A percentile compares a stretch with the other conserved stretches of the same genome.
Conservation (phyloP, 2,113 vertebrate genomes). For the Lycaon pictus region DNA sequence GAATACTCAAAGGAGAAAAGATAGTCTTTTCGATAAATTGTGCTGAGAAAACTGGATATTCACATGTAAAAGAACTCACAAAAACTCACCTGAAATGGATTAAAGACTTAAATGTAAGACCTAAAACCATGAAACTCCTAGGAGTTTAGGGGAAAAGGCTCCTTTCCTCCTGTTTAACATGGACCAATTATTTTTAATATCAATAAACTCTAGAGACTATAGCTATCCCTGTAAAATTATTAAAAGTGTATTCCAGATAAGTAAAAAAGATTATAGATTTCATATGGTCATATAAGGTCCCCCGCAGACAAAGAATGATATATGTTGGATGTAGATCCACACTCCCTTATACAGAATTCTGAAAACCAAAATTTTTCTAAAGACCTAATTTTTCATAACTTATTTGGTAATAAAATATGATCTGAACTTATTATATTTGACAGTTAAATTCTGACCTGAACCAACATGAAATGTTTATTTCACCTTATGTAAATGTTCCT, state of each 20-base stretch:
- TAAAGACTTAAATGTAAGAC: neutral
- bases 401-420: constrained; percentile 32
- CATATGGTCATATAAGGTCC: neutral
- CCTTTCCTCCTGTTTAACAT: neutral
- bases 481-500: neutral
- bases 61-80: neutral
- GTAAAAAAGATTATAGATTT: constrained; percentile 8
- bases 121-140: neutral
- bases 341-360: neutral
- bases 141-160: neutral
- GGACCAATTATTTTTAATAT: constrained; percentile 29
- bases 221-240: constrained; percentile 7
- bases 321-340: neutral
- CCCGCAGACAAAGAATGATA: neutral
- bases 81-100: neutral
- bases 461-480: constrained; percentile 21
- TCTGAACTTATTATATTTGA: neutral
- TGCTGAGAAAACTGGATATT: neutral
- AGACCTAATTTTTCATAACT: constrained; percentile 1
- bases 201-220: constrained; percentile 3
- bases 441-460: constrained; percentile 43
- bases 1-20: neutral
- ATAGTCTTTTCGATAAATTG: neutral
- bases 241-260: constrained; percentile 35
- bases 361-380: neutral